phyloP scores from a whole-genome alignment of 2,113 vertebrate genomes.

The Nyctereutes procyonoides region DNA sequence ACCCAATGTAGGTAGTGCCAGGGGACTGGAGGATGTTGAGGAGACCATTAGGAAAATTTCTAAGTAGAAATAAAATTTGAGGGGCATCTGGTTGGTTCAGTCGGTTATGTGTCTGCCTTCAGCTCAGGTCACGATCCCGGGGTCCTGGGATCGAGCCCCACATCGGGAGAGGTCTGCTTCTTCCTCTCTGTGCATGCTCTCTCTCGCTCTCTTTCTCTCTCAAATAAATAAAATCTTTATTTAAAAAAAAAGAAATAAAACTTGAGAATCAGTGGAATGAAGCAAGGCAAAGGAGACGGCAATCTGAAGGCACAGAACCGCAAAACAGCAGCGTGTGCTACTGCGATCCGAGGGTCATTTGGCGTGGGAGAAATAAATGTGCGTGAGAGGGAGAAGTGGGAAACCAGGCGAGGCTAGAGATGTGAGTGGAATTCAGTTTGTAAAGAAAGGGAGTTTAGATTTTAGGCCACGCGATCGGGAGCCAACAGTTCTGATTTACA shows the following conservation, averaged over 20 bases:
- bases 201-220: too few relatives aligned
- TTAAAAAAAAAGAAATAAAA: too few relatives aligned
- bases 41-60: background rate
- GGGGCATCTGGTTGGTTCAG: too few relatives aligned
- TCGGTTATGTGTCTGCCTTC: too few relatives aligned
- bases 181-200: too few relatives aligned
- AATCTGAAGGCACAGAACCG: background rate
- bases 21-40: background rate
- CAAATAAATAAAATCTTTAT: too few relatives aligned
- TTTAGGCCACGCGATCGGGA: background rate
- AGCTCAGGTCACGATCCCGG: too few relatives aligned
- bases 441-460: background rate
- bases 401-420: background rate
- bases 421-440: background rate
- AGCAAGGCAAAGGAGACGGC: background rate
- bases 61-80: background rate
- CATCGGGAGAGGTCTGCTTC: too few relatives aligned
- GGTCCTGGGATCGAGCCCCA: too few relatives aligned
- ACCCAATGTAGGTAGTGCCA: background rate
- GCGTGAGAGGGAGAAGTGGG: fast-evolving
- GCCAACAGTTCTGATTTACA: background rate
- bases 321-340: background rate
- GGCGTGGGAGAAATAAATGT: background rate
- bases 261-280: background rate
- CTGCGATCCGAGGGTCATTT: background rate